Conservation (phyloP, 53 echinoderm and acorn worm genomes). For the Arbacia lixula region DNA sequence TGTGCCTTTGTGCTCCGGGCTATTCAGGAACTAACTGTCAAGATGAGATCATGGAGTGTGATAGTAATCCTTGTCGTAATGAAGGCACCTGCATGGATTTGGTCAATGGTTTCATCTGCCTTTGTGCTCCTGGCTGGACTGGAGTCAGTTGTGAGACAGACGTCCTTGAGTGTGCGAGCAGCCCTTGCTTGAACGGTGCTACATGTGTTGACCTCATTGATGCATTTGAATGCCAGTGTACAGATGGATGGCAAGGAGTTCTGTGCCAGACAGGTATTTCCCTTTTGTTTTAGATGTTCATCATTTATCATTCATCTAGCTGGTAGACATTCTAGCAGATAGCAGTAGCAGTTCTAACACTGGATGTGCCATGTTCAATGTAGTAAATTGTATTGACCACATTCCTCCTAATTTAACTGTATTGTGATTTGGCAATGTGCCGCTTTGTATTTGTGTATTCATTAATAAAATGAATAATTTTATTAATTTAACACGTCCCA, state of each 20-base stretch:
- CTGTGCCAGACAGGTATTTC: too few relatives aligned
- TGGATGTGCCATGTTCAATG: too few relatives aligned
- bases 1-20: slow-evolving; percentile 51
- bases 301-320: too few relatives aligned
- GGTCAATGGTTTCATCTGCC: slow-evolving; percentile 53
- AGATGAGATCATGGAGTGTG: slow-evolving; percentile 8
- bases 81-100: slow-evolving; percentile 69
- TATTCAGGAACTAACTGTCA: slow-evolving; percentile 54
- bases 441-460: too few relatives aligned
- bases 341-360: too few relatives aligned
- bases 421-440: too few relatives aligned
- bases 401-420: too few relatives aligned
- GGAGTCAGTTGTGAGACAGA: slow-evolving; percentile 71
- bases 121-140: slow-evolving; percentile 67
- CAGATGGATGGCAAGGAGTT: slow-evolving; percentile 32
- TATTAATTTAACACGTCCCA: too few relatives aligned
- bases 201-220: slow-evolving; percentile 54
- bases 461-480: too few relatives aligned
- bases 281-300: too few relatives aligned
- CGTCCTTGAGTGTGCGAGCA: slow-evolving; percentile 67
- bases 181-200: slow-evolving; percentile 80
- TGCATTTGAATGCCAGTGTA: slow-evolving; percentile 67
- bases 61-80: slow-evolving; percentile 39
- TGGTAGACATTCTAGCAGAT: too few relatives aligned
- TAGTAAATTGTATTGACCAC: too few relatives aligned